Evolutionary conservation across 64 coral and sea anemone species (phyloP).

Genomic region (Dendrophyllia cribrosa): DNA sequence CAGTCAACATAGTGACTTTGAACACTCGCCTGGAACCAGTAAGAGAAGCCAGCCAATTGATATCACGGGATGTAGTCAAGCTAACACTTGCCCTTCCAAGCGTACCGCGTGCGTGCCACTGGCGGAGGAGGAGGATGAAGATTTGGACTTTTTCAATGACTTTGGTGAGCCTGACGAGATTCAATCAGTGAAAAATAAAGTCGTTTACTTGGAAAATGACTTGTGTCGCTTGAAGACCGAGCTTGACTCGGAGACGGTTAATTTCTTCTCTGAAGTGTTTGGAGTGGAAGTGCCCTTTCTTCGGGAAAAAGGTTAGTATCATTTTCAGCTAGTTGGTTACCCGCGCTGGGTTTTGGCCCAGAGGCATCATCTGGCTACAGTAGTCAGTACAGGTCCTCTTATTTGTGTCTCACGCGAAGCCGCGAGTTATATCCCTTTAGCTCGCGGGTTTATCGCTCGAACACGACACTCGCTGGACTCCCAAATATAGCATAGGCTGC

Average conservation of each 20-base stretch:
- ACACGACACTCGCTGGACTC: too few relatives aligned
- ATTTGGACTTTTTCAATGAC: slow-evolving; percentile 47
- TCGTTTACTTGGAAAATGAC: slow-evolving; percentile 70
- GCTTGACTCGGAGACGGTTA: slow-evolving; percentile 79
- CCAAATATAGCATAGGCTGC: too few relatives aligned
- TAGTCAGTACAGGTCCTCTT: too few relatives aligned
- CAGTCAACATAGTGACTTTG: slow-evolving; percentile 81
- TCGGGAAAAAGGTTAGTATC: slow-evolving; percentile 58
- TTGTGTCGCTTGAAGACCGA: slow-evolving; percentile 77
- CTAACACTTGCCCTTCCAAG: slow-evolving; percentile 16
- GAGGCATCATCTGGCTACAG: too few relatives aligned
- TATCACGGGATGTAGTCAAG: neutral
- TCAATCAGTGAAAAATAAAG: slow-evolving; percentile 69
- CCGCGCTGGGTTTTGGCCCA: too few relatives aligned
- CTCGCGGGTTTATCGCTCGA: too few relatives aligned
- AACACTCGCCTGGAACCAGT: neutral
- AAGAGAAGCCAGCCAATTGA: slow-evolving; percentile 3
- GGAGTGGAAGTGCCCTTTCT: slow-evolving; percentile 69
- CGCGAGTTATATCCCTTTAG: too few relatives aligned
- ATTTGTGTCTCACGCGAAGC: too few relatives aligned
- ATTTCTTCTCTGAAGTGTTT: slow-evolving; percentile 91
- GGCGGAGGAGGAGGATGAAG: slow-evolving; percentile 85
- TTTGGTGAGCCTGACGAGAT: slow-evolving; percentile 36
- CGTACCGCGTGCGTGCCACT: slow-evolving; percentile 63
- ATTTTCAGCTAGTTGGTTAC: neutral